Evolutionary conservation across 2,888 invertebrate species (phyloP).

Genomic region (Pristionchus entomophagus): DNA sequence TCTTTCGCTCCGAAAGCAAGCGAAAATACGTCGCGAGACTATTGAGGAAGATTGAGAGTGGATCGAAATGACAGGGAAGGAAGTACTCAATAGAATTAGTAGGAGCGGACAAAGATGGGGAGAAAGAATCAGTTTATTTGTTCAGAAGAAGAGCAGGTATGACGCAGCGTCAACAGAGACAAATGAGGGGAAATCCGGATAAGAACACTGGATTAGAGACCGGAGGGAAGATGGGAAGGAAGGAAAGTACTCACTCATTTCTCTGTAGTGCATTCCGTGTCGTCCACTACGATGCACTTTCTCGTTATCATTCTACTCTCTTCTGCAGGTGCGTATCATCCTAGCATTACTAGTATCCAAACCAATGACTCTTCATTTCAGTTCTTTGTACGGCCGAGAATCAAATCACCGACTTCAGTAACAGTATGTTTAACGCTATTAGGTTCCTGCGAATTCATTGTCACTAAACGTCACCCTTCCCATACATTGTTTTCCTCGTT

Average conservation of each 20-base stretch:
- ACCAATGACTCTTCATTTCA: neutral
- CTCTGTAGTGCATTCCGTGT: neutral
- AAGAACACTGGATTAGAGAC: constrained; percentile 36
- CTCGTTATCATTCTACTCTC: neutral
- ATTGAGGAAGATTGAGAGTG: neutral
- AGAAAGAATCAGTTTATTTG: constrained; percentile 30
- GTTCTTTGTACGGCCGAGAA: neutral
- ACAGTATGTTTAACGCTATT: neutral
- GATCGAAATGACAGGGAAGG: constrained; percentile 21
- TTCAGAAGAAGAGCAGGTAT: constrained; percentile 13
- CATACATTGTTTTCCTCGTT: neutral
- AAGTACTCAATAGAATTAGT: constrained; percentile 8
- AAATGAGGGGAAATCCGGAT: constrained; percentile 33
- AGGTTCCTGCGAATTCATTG: too few species aligned
- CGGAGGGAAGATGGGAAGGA: constrained; percentile 1
- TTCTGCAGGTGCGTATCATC: neutral
- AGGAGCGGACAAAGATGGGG: neutral
- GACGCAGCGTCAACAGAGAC: constrained; percentile 38
- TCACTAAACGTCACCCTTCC: neutral
- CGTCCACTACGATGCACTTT: neutral
- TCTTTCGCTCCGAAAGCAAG: neutral
- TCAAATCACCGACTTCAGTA: constrained; percentile 25
- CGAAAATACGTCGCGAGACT: neutral
- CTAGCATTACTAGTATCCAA: neutral
- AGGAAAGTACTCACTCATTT: constrained; percentile 7